Evolutionary conservation across 2,888 invertebrate species (phyloP), one percentile per base, ranked within the genome.

Genomic region (Tiliacea aurago): DNA sequence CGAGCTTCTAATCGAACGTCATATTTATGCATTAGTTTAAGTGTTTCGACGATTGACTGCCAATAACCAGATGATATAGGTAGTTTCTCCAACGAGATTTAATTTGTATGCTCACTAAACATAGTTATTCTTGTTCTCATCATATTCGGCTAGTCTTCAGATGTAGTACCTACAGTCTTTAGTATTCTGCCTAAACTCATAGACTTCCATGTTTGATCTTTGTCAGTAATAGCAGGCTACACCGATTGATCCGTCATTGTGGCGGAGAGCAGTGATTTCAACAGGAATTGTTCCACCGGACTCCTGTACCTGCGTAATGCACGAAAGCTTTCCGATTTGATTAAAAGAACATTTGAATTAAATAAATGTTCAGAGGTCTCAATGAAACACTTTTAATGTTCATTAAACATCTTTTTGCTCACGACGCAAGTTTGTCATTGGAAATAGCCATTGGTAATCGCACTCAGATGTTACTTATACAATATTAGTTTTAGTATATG

Each of bases 211-310:
- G 1, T 55, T 75, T 84, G 53, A 47, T 86, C 86, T 83, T 53
- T 83, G 84, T 9, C 51, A 11, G 65, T 76, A 83, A 85, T 83
- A 37, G 77, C 55, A 37, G 86, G 84, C 86, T 87, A 90, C 88
- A 89, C 80, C 84, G 88, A 92, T 92, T 91, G 92, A 92, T 92
- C 88, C 88, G 88, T 91, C 91, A 91, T 92, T 91, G 91, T 88
- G 82, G 83, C 82, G 74, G 86, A 89, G 89, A 89, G 86, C 86
- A 89, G 90, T 92, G 90, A 92, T 93, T 93, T 92, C 89, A 91
- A 87, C 78, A 85, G 86, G 89, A 91, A 89, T 91, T 90, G 89
- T 89, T 91, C 80, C 84, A 86, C 77, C 81, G 62, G 59, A 70
- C 81, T 83, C n/a, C 81, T 77, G 80, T 72, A 67, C n/a, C 33